Evolutionary conservation across 2,888 invertebrate genomes (phyloP).

Genomic region (Hydroisotoma schaefferi): DNA sequence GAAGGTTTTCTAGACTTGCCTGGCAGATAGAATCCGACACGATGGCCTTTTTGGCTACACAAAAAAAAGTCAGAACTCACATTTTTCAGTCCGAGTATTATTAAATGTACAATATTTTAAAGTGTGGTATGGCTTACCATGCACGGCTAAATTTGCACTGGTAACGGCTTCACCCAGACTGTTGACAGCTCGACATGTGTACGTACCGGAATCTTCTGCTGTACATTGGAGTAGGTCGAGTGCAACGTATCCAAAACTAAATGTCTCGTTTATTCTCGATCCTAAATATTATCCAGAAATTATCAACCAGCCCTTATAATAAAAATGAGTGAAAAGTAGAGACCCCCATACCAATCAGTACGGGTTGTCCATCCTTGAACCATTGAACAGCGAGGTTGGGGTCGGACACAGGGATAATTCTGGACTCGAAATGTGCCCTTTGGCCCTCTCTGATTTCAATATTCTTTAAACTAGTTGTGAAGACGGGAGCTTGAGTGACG

Average conservation of each 20-base stretch:
- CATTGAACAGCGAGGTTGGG: conserved; percentile 90
- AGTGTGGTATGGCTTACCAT: no score
- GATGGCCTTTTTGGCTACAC: conserved; percentile 64
- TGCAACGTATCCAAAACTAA: conserved; percentile 67
- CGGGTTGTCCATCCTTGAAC: conserved; percentile 85
- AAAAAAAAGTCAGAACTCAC: conserved; percentile 14
- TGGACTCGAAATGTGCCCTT: conserved; percentile 89
- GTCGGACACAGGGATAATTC: conserved; percentile 90
- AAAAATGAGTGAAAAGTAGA: background rate
- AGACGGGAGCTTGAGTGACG: conserved; percentile 86
- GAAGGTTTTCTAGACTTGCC: conserved; percentile 15
- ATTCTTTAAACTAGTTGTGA: conserved; percentile 87
- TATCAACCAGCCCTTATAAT: no score
- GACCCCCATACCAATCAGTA: conserved; percentile 66
- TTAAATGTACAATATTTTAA: background rate
- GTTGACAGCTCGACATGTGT: conserved; percentile 89
- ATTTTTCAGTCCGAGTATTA: background rate
- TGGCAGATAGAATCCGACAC: conserved; percentile 9
- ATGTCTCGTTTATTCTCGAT: conserved; percentile 90
- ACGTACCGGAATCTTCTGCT: conserved; percentile 94
- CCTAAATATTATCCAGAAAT: no score
- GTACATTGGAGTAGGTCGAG: conserved; percentile 92
- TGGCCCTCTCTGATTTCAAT: conserved; percentile 88
- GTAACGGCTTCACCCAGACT: conserved; percentile 89
- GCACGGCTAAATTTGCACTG: conserved; percentile 78